Conservation (phyloP, 2,797 vertebrate species). For the Dromococcyx pavoninus region DNA sequence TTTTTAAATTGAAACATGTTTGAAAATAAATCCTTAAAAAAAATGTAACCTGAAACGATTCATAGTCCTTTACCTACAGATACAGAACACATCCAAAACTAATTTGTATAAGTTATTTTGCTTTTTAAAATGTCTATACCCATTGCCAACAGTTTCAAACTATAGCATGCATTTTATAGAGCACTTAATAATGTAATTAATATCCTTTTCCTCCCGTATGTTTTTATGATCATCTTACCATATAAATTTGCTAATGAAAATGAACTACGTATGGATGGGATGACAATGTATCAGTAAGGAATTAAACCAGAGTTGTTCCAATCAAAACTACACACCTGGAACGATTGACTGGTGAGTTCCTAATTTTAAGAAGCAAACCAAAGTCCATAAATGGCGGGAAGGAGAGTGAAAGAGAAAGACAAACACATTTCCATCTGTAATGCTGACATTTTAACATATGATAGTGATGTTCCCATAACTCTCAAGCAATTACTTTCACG, state of each 20-base stretch:
- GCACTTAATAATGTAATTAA: neutral
- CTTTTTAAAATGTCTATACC: neutral
- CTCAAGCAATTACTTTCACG: neutral
- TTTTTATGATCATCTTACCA: neutral
- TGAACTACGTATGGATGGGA: constrained; percentile 13
- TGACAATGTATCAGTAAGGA: constrained; percentile 59
- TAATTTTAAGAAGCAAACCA: neutral
- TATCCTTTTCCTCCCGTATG: neutral
- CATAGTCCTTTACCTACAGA: neutral
- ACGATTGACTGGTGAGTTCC: constrained; percentile 75
- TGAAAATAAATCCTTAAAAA: neutral
- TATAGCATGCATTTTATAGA: neutral
- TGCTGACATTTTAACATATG: neutral
- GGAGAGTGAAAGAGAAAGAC: neutral
- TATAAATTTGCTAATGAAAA: constrained; percentile 35
- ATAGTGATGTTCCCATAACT: neutral
- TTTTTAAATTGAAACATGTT: neutral
- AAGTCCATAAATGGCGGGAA: neutral
- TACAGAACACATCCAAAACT: neutral
- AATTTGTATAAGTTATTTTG: neutral
- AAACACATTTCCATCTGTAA: neutral
- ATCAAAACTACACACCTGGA: constrained; percentile 68
- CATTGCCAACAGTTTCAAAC: neutral
- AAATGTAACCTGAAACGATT: neutral
- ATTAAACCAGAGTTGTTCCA: constrained; percentile 53